A percentile compares a stretch with the other conserved stretches of the same genome.
These are phyloP conservation scores for Bergia sp. DNA, from an alignment of 92 coral and sea anemone genomes.

Conservation along the genomic window DNA sequence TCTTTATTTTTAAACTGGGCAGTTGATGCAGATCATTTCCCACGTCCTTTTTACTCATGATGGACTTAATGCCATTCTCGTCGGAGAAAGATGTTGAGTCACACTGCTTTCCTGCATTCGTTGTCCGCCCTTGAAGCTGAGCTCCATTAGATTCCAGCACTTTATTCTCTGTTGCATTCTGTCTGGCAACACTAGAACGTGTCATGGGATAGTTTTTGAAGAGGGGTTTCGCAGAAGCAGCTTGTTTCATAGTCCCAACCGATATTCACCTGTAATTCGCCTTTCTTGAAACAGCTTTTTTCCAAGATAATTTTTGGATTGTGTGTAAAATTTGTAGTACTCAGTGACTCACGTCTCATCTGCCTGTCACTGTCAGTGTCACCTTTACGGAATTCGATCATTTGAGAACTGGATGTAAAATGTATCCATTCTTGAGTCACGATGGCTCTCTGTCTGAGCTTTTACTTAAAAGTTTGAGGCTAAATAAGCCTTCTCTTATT, in stretches of 20 bases:
- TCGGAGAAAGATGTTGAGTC: background rate
- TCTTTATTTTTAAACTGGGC: conserved; percentile 31
- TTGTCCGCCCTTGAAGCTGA: too few relatives aligned
- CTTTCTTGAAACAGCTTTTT: background rate
- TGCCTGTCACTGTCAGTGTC: background rate
- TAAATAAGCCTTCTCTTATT: background rate
- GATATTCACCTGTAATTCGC: background rate
- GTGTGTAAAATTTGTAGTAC: background rate
- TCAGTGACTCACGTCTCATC: too few relatives aligned
- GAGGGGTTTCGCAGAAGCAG: conserved; percentile 33
- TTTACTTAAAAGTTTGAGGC: background rate
- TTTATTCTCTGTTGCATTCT: background rate
- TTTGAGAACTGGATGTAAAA: background rate
- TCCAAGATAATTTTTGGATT: background rate
- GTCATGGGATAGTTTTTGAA: conserved; percentile 29
- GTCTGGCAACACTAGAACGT: background rate
- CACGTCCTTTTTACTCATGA: background rate
- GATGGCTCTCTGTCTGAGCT: background rate
- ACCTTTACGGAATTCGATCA: background rate
- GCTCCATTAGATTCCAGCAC: background rate
- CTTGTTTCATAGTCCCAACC: background rate
- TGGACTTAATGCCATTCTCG: background rate
- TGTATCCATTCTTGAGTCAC: background rate
- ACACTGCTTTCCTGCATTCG: background rate
- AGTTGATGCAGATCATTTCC: background rate